Conservation (phyloP, 2,888 invertebrate genomes). For the Exocentrus adspersus region DNA sequence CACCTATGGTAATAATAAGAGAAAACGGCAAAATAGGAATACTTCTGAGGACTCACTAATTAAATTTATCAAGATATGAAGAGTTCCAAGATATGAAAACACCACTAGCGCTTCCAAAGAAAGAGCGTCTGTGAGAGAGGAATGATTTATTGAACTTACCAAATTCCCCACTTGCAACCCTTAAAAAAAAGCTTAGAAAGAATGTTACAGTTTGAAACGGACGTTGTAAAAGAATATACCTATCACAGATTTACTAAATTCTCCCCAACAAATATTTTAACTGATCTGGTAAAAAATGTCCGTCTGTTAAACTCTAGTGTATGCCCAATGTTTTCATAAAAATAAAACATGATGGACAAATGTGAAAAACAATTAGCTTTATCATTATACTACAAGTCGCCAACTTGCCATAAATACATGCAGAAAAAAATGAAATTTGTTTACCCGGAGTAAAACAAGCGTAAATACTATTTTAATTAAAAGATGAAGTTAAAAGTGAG, state of each 20-base stretch:
- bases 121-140: neutral
- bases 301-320: neutral
- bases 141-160: neutral
- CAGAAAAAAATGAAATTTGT: neutral
- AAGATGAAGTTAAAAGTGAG: neutral
- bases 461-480: neutral
- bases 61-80: too few relatives aligned
- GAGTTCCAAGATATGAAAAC: neutral
- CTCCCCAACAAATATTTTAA: too few relatives aligned
- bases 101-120: neutral
- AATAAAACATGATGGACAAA: slow-evolving; percentile 3
- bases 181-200: neutral
- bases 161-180: neutral
- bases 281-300: too few relatives aligned
- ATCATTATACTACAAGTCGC: slow-evolving; percentile 11
- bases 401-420: slow-evolving; percentile 3
- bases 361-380: slow-evolving; percentile 2
- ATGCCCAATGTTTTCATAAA: neutral
- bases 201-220: neutral
- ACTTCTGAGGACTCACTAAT: too few relatives aligned
- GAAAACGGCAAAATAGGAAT: too few relatives aligned
- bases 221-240: neutral
- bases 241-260: neutral
- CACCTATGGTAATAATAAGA: too few relatives aligned
- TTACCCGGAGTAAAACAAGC: neutral